Percentiles rank a stretch among this genome's conserved stretches.
These are phyloP conservation scores for Lingula anatina DNA, from an alignment of 2,888 invertebrate genomes.

Conservation along the genomic window DNA sequence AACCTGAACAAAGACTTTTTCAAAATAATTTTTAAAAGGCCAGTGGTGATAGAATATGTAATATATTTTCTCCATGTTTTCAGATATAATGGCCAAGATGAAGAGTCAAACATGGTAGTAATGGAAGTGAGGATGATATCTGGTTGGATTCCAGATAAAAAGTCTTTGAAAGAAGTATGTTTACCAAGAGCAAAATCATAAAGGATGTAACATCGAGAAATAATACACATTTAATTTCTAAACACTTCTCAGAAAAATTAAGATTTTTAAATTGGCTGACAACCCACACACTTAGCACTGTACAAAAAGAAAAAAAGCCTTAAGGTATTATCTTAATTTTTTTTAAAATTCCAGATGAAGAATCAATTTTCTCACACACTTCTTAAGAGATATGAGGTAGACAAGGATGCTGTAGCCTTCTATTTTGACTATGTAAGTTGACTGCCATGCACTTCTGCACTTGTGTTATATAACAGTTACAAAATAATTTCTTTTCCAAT, in stretches of 20 bases:
- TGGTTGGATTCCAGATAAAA: slow-evolving; percentile 78
- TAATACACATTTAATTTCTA: no score
- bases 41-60: no score
- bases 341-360: slow-evolving; percentile 14
- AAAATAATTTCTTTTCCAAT: no score
- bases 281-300: not conserved
- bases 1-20: no score
- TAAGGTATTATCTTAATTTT: not conserved
- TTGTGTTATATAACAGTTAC: not conserved
- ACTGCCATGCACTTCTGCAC: not conserved
- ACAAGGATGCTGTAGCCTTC: slow-evolving; percentile 32
- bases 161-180: slow-evolving; percentile 56
- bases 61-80: no score
- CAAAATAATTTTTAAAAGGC: no score
- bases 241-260: no score
- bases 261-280: no score
- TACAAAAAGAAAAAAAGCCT: not conserved
- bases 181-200: not conserved
- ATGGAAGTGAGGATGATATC: slow-evolving; percentile 86
- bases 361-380: slow-evolving; percentile 13
- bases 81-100: slow-evolving; percentile 40
- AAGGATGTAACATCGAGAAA: no score
- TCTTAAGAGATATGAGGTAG: slow-evolving; percentile 36
- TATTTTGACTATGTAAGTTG: slow-evolving; percentile 31
- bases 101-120: slow-evolving; percentile 79